A percentile compares a stretch with the other conserved stretches of the same genome.
These are phyloP conservation scores for Phocoena sinus DNA, from an alignment of 2,113 vertebrate species.

Conservation along the genomic window DNA sequence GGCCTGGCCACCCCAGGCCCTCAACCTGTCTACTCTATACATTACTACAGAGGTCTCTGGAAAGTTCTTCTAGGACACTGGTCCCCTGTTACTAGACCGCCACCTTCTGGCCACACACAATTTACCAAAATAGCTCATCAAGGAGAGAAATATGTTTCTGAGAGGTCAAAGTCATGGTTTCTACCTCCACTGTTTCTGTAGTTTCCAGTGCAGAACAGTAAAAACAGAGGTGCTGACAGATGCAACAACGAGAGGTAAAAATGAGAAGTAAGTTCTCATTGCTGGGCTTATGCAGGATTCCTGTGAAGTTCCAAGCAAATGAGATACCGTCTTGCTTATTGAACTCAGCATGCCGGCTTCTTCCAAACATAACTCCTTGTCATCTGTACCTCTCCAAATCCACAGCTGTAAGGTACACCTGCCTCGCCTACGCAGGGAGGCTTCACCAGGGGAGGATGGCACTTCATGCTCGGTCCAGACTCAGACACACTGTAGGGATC, in stretches of 20 bases:
- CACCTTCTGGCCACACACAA: conserved; percentile 63
- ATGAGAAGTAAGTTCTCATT: not conserved
- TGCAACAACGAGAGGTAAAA: not conserved
- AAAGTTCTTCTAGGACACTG: not conserved
- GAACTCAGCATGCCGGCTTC: not conserved
- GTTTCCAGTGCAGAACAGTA: conserved; percentile 37
- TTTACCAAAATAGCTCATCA: not conserved
- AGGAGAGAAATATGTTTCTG: not conserved
- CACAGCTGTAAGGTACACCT: not conserved
- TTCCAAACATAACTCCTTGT: not conserved
- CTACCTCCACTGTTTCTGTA: conserved; percentile 8
- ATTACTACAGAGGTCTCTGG: not conserved
- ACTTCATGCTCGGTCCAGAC: not conserved
- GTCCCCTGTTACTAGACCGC: conserved; percentile 41
- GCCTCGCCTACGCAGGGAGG: not conserved
- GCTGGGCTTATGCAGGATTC: not conserved
- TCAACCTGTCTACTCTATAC: not conserved
- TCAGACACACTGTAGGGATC: not conserved
- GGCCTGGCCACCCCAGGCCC: not conserved
- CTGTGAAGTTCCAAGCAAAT: conserved; percentile 36
- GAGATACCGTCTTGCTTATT: not conserved
- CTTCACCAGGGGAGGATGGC: not conserved
- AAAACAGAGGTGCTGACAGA: conserved; percentile 28
- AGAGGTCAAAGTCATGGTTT: conserved; percentile 53
- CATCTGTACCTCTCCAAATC: not conserved